Evolutionary conservation across 1,140 invertebrate genomes (phyloP).

Genomic region (Eurytemora carolleeae): DNA sequence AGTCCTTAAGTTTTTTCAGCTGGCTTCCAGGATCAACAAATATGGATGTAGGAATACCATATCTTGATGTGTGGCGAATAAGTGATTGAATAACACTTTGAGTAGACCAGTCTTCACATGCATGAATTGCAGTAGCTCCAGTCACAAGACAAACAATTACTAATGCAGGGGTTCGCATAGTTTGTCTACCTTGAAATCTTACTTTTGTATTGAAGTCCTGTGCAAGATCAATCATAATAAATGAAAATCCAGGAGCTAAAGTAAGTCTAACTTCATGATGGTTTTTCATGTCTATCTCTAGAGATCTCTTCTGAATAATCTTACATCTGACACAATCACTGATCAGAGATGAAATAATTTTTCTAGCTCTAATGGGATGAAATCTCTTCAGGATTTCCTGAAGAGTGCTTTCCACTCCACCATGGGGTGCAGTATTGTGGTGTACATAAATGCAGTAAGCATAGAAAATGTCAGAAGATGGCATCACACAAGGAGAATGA

Average conservation of each 20-base stretch:
- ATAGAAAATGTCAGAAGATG: not conserved
- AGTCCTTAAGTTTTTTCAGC: not conserved
- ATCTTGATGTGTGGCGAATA: not conserved
- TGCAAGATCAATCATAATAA: not conserved
- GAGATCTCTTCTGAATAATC: not conserved
- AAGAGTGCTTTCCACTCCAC: not conserved
- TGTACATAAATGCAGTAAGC: not conserved
- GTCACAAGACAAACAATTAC: not conserved
- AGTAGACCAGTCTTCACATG: not conserved
- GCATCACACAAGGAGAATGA: not conserved
- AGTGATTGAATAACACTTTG: not conserved
- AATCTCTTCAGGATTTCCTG: not conserved
- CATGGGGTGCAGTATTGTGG: not conserved
- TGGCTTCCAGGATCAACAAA: not conserved
- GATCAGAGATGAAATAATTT: not conserved
- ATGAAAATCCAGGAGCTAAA: not conserved
- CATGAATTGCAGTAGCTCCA: not conserved
- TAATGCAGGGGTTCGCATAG: not conserved
- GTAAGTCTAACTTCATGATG: not conserved
- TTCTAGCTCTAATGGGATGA: not conserved
- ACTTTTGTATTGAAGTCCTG: not conserved
- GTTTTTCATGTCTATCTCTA: not conserved
- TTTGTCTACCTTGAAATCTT: not conserved
- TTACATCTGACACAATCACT: not conserved
- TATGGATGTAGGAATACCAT: not conserved